Conservation (phyloP, 1,140 invertebrate genomes). For the Homalodisca vitripennis region DNA sequence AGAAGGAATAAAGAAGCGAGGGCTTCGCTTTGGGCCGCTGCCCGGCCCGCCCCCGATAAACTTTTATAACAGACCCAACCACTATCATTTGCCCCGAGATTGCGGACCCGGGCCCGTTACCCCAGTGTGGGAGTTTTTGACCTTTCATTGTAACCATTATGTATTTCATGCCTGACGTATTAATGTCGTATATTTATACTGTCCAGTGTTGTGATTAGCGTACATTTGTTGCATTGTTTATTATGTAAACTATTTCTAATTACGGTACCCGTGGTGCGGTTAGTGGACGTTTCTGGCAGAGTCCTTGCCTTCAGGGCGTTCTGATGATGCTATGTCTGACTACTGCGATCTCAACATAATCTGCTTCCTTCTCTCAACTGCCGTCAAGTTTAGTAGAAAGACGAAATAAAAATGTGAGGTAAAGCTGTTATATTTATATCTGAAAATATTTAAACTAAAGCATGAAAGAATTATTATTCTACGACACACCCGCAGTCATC, state of each 20-base stretch:
- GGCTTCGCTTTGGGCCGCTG: background rate
- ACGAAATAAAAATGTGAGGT: too few species aligned
- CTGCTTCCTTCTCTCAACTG: too few species aligned
- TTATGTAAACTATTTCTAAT: conserved; percentile 24
- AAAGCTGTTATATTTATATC: too few species aligned
- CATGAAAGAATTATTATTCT: too few species aligned
- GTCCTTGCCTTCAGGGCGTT: too few species aligned
- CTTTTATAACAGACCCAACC: conserved; percentile 21
- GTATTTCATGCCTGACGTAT: conserved; percentile 11
- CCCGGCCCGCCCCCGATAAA: conserved; percentile 8
- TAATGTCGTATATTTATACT: conserved; percentile 17
- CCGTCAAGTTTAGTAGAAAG: too few species aligned
- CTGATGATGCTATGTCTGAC: too few species aligned
- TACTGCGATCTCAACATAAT: too few species aligned
- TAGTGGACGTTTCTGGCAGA: background rate
- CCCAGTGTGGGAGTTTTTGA: conserved; percentile 20
- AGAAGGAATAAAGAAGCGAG: background rate
- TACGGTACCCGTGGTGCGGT: background rate
- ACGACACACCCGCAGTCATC: too few species aligned
- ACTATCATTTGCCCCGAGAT: conserved; percentile 5
- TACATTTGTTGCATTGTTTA: conserved; percentile 19
- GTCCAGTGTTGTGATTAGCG: conserved; percentile 17
- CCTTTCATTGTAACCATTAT: conserved; percentile 25
- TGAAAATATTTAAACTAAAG: too few species aligned
- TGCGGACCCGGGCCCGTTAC: background rate